These are phyloP conservation scores for Aegithalos caudatus DNA, from an alignment of 2,113 vertebrate genomes.

Conservation along the genomic window DNA sequence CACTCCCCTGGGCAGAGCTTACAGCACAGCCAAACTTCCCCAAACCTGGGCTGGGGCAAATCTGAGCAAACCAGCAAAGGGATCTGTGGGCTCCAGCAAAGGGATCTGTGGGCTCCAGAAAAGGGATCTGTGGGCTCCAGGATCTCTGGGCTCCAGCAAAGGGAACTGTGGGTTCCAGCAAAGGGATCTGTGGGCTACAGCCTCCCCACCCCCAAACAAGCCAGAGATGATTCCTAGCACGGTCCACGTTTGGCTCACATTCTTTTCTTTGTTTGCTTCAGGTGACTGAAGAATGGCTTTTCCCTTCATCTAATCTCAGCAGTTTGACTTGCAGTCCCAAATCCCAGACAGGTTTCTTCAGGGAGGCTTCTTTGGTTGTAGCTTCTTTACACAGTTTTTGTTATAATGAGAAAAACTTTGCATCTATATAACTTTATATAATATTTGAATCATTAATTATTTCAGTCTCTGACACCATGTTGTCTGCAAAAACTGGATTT, in stretches of 20 bases:
- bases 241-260: not conserved
- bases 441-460: not conserved
- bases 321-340: not conserved
- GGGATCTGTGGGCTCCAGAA: no score
- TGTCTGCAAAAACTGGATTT: not conserved
- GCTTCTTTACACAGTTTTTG: not conserved
- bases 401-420: not conserved
- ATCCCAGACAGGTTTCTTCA: not conserved
- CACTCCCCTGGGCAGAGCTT: not conserved
- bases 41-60: no score
- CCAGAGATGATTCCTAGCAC: not conserved
- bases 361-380: not conserved
- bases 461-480: not conserved
- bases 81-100: not conserved
- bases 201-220: not conserved
- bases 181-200: no score
- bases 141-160: no score
- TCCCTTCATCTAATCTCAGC: not conserved
- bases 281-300: not conserved
- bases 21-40: not conserved
- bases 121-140: no score
- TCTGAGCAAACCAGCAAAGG: not conserved
- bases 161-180: no score
- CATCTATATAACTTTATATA: no score
- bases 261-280: not conserved